Conservation (phyloP, 2,113 vertebrate genomes). For the Aspiorhynchus laticeps region DNA sequence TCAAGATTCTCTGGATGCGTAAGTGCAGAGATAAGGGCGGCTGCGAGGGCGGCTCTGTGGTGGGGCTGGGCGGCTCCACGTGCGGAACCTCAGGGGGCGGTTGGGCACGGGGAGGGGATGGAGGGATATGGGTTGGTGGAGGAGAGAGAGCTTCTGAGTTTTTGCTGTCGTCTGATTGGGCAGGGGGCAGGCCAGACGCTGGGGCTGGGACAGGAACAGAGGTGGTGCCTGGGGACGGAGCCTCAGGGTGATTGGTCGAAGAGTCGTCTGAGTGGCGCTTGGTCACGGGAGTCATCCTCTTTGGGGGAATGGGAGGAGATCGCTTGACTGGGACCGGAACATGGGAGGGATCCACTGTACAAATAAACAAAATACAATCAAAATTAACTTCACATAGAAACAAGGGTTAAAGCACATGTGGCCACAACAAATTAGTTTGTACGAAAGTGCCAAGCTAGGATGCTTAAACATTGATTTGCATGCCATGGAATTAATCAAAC, state of each 20-base stretch:
- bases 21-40: slow-evolving; percentile 86
- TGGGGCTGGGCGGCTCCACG: slow-evolving; percentile 63
- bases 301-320: slow-evolving; percentile 88
- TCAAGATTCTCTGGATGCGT: slow-evolving; percentile 89
- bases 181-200: slow-evolving; percentile 56
- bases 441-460: background rate
- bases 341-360: slow-evolving; percentile 82
- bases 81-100: slow-evolving; percentile 46
- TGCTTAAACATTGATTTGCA: background rate
- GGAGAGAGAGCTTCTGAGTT: slow-evolving; percentile 36
- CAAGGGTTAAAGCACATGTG: slow-evolving; percentile 66
- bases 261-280: slow-evolving; percentile 68
- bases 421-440: background rate
- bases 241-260: slow-evolving; percentile 58
- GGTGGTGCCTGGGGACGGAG: slow-evolving; percentile 44
- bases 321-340: slow-evolving; percentile 76
- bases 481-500: slow-evolving; percentile 12
- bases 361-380: slow-evolving; percentile 41
- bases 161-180: slow-evolving; percentile 42
- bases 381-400: slow-evolving; percentile 60
- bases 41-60: slow-evolving; percentile 73
- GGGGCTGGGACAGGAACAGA: slow-evolving; percentile 49
- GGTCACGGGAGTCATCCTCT: slow-evolving; percentile 79
- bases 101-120: slow-evolving; percentile 65
- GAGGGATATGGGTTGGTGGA: slow-evolving; percentile 72